Evolutionary conservation across 2,113 vertebrate species (phyloP).

Genomic region (Chitala chitala): DNA sequence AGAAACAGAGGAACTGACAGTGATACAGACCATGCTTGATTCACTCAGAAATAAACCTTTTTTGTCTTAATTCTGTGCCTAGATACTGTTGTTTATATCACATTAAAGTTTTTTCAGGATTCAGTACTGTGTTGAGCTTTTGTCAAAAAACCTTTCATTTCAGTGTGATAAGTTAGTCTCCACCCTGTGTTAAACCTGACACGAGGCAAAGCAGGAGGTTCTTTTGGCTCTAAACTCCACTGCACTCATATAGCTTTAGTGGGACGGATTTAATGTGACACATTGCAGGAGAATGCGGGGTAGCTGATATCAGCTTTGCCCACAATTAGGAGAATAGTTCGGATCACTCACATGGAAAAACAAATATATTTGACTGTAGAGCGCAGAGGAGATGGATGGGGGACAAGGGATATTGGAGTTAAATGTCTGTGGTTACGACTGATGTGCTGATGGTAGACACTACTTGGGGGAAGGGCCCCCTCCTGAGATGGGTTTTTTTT

Average conservation of each 20-base stretch:
- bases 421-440: constrained; percentile 12
- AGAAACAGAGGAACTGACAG: too few species aligned
- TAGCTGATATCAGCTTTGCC: not conserved
- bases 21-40: too few species aligned
- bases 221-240: not conserved
- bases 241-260: not conserved
- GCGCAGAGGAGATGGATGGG: not conserved
- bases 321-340: constrained; percentile 6
- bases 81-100: too few species aligned
- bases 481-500: not conserved
- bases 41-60: too few species aligned
- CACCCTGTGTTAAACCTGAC: not conserved
- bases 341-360: constrained; percentile 16
- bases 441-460: not conserved
- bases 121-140: not conserved
- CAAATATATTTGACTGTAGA: constrained; percentile 8
- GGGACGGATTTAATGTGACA: constrained; percentile 1
- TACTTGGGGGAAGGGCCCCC: not conserved
- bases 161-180: not conserved
- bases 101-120: too few species aligned
- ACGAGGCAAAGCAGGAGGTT: not conserved
- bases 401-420: not conserved
- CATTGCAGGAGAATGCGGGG: not conserved
- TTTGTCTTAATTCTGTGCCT: too few species aligned
- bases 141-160: not conserved